Percentiles rank a stretch among this genome's conserved stretches.
Conservation (phyloP, 2,113 vertebrate genomes). For the Cephalophus harveyi region DNA sequence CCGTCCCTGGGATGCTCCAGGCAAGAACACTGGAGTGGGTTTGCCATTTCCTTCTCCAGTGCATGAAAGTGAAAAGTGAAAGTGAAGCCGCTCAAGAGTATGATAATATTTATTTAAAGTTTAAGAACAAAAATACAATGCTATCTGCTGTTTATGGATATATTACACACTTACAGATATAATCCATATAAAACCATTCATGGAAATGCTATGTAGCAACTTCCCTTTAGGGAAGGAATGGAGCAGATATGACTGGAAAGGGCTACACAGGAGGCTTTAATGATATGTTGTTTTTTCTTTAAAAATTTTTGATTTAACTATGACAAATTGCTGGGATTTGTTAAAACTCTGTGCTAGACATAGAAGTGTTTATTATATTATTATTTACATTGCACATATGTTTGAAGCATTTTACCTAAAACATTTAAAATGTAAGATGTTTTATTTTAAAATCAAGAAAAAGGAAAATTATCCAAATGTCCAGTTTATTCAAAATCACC, state of each 20-base stretch:
- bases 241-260: background rate
- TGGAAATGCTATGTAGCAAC: background rate
- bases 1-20: too few species aligned
- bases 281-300: background rate
- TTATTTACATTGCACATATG: background rate
- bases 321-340: background rate
- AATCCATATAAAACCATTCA: background rate
- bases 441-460: background rate
- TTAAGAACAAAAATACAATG: background rate
- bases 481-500: background rate
- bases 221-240: background rate
- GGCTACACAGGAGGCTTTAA: background rate
- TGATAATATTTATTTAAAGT: background rate
- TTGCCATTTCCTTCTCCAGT: background rate
- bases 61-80: too few species aligned
- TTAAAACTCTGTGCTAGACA: background rate
- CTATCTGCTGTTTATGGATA: background rate
- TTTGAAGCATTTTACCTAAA: slow-evolving; percentile 3
- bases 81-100: background rate
- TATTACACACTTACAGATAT: background rate
- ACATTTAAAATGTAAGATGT: background rate
- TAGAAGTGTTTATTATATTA: background rate
- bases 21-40: background rate
- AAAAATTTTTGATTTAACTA: background rate
- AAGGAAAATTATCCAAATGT: background rate